Evolutionary conservation across 2,888 invertebrate species (phyloP).

Genomic region (Sceliomorpha sp.): DNA sequence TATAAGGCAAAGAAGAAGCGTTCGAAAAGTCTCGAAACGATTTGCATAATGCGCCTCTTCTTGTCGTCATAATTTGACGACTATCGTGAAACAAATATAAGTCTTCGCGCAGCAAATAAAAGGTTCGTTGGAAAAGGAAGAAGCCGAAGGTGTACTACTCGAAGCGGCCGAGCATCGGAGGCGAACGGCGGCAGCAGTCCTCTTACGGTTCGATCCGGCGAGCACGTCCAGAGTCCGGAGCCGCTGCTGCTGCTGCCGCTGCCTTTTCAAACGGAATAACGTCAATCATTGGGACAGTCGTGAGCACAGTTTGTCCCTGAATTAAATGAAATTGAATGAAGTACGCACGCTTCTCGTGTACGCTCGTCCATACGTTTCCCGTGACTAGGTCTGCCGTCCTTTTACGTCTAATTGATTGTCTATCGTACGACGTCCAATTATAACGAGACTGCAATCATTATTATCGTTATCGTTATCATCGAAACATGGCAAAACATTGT

Average conservation of each 20-base stretch:
- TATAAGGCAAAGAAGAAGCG: slow-evolving; percentile 4
- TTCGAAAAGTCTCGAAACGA: neutral
- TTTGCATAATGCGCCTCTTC: slow-evolving; percentile 7
- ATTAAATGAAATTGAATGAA: slow-evolving; percentile 31
- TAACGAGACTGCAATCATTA: slow-evolving; percentile 41
- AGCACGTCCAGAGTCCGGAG: slow-evolving; percentile 14
- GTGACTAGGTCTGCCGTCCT: slow-evolving; percentile 38
- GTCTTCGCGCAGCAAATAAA: neutral
- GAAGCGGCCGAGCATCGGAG: too few species aligned
- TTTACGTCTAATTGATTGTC: slow-evolving; percentile 52
- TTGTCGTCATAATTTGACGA: slow-evolving; percentile 7
- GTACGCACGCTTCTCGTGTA: neutral
- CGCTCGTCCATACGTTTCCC: slow-evolving; percentile 13
- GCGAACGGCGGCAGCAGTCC: slow-evolving; percentile 21
- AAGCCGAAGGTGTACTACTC: neutral
- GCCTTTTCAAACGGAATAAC: slow-evolving; percentile 29
- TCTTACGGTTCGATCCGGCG: slow-evolving; percentile 20
- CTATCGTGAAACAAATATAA: slow-evolving; percentile 19
- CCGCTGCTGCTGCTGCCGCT: too few species aligned
- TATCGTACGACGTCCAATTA: slow-evolving; percentile 49
- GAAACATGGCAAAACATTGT: slow-evolving; percentile 24
- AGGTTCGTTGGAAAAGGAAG: slow-evolving; percentile 10
- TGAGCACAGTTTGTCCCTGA: slow-evolving; percentile 38
- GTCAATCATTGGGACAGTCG: slow-evolving; percentile 42
- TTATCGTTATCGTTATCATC: slow-evolving; percentile 31